Conservation (phyloP, 1,140 invertebrate species). For the Lethrus apterus region DNA sequence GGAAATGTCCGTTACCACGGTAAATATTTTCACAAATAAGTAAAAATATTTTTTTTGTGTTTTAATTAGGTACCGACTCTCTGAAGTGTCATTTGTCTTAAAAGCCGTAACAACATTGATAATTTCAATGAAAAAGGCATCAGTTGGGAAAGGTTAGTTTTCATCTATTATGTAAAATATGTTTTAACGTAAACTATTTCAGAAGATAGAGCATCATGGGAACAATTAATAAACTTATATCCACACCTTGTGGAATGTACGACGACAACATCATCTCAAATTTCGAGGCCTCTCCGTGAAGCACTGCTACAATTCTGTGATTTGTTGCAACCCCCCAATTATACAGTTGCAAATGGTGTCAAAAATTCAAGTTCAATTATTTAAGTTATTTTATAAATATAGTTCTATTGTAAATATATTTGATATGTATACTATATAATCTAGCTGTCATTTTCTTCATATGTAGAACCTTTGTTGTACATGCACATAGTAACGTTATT, state of each 20-base stretch:
- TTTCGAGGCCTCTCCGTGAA: constrained; percentile 74
- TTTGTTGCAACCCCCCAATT: constrained; percentile 63
- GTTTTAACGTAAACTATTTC: constrained; percentile 24
- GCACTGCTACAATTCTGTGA: constrained; percentile 84
- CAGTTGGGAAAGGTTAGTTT: constrained; percentile 65
- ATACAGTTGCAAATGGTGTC: constrained; percentile 18
- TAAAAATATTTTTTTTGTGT: constrained; percentile 1
- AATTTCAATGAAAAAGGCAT: constrained; percentile 85
- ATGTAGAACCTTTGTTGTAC: too few relatives aligned
- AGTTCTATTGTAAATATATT: too few relatives aligned
- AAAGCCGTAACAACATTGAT: constrained; percentile 91
- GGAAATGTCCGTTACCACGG: constrained; percentile 86
- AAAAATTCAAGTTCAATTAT: constrained; percentile 11
- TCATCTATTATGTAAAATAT: constrained; percentile 12
- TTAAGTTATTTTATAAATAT: too few relatives aligned
- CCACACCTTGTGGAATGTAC: constrained; percentile 86
- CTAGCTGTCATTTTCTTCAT: too few relatives aligned
- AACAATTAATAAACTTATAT: constrained; percentile 85
- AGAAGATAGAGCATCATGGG: constrained; percentile 87
- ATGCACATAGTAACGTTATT: too few relatives aligned
- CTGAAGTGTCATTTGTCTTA: constrained; percentile 94
- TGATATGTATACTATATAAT: too few relatives aligned
- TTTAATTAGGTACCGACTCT: constrained; percentile 74
- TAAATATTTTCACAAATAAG: constrained; percentile 37
- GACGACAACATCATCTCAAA: constrained; percentile 65